Evolutionary conservation across 2,113 vertebrate genomes (phyloP).

Genomic region (Ramphastos sulfuratus): DNA sequence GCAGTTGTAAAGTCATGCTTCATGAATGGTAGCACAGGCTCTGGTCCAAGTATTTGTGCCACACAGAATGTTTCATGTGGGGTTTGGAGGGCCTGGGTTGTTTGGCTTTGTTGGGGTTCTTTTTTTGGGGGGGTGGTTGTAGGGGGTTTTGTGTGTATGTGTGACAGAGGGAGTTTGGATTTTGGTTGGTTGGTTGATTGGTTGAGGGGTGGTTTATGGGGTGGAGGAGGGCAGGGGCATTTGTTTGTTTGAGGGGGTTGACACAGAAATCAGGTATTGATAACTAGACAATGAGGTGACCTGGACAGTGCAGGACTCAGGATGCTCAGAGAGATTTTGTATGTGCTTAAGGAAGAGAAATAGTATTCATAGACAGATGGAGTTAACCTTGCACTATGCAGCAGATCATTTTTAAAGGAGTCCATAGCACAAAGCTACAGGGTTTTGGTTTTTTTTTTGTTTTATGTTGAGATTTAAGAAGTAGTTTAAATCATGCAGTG

Average conservation of each 20-base stretch:
- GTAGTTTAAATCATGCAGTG: not conserved
- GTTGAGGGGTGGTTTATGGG: not conserved
- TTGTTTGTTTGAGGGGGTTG: not conserved
- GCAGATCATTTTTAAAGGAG: not conserved
- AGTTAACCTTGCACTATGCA: not conserved
- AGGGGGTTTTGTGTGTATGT: no score
- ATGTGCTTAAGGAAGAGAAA: not conserved
- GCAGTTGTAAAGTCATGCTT: not conserved
- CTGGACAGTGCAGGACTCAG: not conserved
- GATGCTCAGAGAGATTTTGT: not conserved
- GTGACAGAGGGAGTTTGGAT: no score
- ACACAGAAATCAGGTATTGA: not conserved
- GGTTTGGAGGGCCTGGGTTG: not conserved
- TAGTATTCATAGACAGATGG: not conserved
- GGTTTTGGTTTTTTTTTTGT: not conserved
- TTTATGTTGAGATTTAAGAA: not conserved
- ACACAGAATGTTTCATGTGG: not conserved
- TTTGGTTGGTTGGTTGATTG: no score
- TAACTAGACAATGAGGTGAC: not conserved
- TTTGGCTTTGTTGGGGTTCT: not conserved
- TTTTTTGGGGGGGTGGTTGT: not conserved
- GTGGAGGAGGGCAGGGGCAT: no score
- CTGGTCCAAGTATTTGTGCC: not conserved
- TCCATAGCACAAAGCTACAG: not conserved
- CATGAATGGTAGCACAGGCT: not conserved